Base-by-base conservation (phyloP, 2,113 vertebrate genomes). In the Genyomyrus donnyi region DNA sequence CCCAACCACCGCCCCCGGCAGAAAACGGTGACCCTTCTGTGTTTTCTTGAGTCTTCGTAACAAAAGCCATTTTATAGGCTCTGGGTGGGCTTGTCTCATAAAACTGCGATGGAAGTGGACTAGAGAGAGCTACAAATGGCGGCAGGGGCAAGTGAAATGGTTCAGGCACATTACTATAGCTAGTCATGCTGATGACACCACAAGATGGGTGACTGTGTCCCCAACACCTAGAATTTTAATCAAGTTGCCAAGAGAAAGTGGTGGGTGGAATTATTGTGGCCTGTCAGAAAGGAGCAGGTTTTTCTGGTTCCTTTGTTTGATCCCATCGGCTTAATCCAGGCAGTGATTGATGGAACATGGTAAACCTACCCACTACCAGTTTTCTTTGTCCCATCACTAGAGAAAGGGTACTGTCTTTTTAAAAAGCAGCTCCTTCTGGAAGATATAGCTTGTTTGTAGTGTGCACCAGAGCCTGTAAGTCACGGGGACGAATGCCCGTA, bases 391-490 rank as follows among this genome's bases (percentile, higher is more conserved):
- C 15, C 35, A 80, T 19, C 74, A 17, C 31, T 19, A 80, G 15
- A 80, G 15, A 42, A 42, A 19, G 74, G 35, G 35, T 80, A 21
- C 15, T 42, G 74, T 42, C 74, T 42, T 35, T 88, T 88, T 88
- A 88, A 88, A 21, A 24, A 45, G 50, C 35, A 13, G 53, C 87
- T 58, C 52, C 21, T 13, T 88, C 50, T 53, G 87, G 58, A 35
- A 85, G 48, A 35, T 53, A 9, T 35, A 31, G 45, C 27, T 35
- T 39, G 85, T 87, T 87, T 87, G n/a, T n/a, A 88, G n/a, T 87
- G 85, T 53, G 85, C 49, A 35, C 27, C 85, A 42, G 50, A 88
- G 87, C 87, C 17, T 88, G 50, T 88, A 88, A 62, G 50, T 88
- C 87, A 88, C 15, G 6, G 87, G 50, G 53, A 88, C 52, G 31